Base-by-base conservation (phyloP, 2,113 vertebrate genomes). In the Megalops atlanticus region DNA sequence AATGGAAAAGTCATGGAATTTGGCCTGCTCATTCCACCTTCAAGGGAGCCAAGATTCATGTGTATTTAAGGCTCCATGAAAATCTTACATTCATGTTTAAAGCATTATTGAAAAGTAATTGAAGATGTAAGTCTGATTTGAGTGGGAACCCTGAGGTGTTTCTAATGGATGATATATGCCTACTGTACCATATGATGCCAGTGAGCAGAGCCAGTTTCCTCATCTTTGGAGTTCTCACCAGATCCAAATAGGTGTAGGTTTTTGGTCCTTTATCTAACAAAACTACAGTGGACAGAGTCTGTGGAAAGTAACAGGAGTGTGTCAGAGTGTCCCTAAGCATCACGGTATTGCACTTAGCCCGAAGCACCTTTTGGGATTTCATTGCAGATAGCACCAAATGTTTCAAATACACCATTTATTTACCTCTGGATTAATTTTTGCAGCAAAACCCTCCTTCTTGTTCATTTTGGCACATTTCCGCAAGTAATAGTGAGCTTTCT, bases 401-500 rank as follows among this genome's bases (percentile, higher is more conserved):
- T 58, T 58, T 24, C 36, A 70, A 27, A 43, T 39, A 27, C 40
- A 27, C 2, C 24, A 31, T 33, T n/a, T 36, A 15, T 86, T 73
- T 24, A 96, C 95, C 94, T 96, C 95, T 79, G 21, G 81, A 69
- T 91, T 93, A 39, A 96, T 86, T 40, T 83, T 82, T 2, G 86
- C 73, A 15, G 39, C 80, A 24, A 58, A 86, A 8, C 86, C 80
- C 2, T 89, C 84, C 74, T 18, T 89, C 76, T 85, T 81, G 5
- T 97, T 98, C 84, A 96, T 92, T 38, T 85, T 89, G 79, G 96
- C 95, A 89, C 97, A 97, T 84, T 52, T 91, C 24, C 90, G 84
- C 86, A 98, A 87, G 87, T 96, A 94, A 54, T 33, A 85, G 72
- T 94, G 94, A 80, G 96, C 97, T 86, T 93, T 86, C 24, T 92